Evolutionary conservation across 2,113 vertebrate species (phyloP).

Genomic region (Lepus europaeus): DNA sequence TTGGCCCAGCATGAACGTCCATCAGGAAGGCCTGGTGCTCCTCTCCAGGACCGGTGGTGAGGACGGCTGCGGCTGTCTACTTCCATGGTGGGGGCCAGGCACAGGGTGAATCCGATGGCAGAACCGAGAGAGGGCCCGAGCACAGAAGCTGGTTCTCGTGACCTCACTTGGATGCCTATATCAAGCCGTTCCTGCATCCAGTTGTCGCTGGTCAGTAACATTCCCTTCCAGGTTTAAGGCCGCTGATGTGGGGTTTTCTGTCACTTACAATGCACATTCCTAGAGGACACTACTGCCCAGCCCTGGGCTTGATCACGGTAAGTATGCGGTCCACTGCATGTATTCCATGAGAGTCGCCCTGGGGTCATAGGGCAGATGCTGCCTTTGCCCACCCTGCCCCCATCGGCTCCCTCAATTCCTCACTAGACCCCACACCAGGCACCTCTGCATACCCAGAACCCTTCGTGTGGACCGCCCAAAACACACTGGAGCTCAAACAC

Average conservation of each 20-base stretch:
- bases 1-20: background rate
- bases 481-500: background rate
- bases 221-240: background rate
- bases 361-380: background rate
- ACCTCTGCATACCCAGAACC: background rate
- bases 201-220: background rate
- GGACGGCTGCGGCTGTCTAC: background rate
- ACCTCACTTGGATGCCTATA: background rate
- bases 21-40: background rate
- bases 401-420: background rate
- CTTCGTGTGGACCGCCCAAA: background rate
- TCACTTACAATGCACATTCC: background rate
- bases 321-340: background rate
- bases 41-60: background rate
- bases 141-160: background rate
- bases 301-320: background rate
- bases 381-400: background rate
- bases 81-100: background rate
- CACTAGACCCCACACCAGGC: background rate
- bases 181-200: background rate
- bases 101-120: background rate
- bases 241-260: constrained; percentile 2
- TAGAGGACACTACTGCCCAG: background rate
- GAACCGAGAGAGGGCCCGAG: background rate
- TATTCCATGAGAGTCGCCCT: accelerated